Evolutionary conservation across 2,113 vertebrate species (phyloP), one percentile per base, ranked within the genome.

Genomic region (Globicephala melas): DNA sequence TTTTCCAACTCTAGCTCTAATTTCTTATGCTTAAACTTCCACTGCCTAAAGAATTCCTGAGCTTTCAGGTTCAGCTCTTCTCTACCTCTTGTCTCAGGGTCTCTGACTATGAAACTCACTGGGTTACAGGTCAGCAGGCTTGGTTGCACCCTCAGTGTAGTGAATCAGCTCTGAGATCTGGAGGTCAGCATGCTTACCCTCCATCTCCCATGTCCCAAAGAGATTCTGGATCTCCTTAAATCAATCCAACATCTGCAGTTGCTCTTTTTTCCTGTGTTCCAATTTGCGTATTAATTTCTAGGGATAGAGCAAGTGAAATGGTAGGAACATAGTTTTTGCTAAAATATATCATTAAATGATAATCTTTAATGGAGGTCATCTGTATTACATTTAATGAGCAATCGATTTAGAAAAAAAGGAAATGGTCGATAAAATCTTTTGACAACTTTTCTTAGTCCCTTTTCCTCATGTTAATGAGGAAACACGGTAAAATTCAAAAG

Each of bases 161-260:
- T 97, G 98, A 86, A 92, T 93, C 92, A 98, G 50, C 41, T 98
- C 94, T 50, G 94, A 97, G 73, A 95, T 94, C 21, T 97, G 97
- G 13, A 96, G 95, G 38, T 97, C 98, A 31, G 96, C 85, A 77
- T 95, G 96, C 21, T 82, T 98, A 73, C 94, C 97, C 87, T 98
- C 98, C 2, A 94, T 71, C 93, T 99, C 96, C 91, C 98, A 97
- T 55, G 96, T 97, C 84, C 98, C 98, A 73, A 97, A 98, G 70
- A 89, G 98, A 89, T 74, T 98, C 98, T 99, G 96, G 74, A 99
- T 98, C 92, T 99, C 99, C 92, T 98, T 99, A n/a, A 99, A 98
- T 94, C 99, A 99, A 33, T 99, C 98, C 96, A 99, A 96, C 99
- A 99, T 99, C 93, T 98, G 98, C 60, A 99, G 97, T 96, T 99